Evolutionary conservation across 1,140 invertebrate species (phyloP).

Genomic region (Copidosoma floridanum): DNA sequence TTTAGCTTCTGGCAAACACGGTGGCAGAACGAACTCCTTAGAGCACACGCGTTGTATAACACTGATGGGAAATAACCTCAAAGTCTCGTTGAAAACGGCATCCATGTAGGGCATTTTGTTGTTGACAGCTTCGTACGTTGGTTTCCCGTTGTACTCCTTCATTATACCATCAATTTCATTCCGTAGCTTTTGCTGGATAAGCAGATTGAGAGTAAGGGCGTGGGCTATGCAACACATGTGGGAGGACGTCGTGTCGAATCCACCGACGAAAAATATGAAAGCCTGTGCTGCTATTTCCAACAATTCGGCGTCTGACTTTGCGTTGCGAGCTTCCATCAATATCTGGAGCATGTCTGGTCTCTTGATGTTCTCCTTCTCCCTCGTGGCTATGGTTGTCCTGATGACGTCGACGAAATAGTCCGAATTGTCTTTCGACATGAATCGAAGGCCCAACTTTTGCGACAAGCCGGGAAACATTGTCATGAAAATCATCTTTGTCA

Average conservation of each 20-base stretch:
- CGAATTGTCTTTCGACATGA: slow-evolving; percentile 9
- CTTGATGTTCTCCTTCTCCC: slow-evolving; percentile 51
- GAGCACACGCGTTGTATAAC: slow-evolving; percentile 55
- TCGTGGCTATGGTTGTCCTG: slow-evolving; percentile 50
- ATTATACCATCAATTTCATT: slow-evolving; percentile 58
- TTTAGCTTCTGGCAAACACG: background rate
- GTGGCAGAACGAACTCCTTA: slow-evolving; percentile 21
- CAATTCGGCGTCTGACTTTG: slow-evolving; percentile 29
- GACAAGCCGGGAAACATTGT: background rate
- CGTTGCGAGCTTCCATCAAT: slow-evolving; percentile 49
- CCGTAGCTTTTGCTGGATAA: slow-evolving; percentile 41
- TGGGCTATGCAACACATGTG: slow-evolving; percentile 51
- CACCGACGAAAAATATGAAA: slow-evolving; percentile 45
- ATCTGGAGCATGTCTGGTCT: slow-evolving; percentile 59
- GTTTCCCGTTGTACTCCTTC: too few relatives aligned
- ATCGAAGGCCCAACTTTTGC: slow-evolving; percentile 14
- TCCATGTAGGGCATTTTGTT: slow-evolving; percentile 56
- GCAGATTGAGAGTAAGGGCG: background rate
- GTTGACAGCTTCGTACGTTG: slow-evolving; percentile 51
- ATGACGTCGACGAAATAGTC: slow-evolving; percentile 47
- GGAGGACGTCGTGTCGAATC: slow-evolving; percentile 61
- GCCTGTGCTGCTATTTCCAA: slow-evolving; percentile 32
- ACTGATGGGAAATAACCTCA: slow-evolving; percentile 58
- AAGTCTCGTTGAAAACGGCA: slow-evolving; percentile 57
- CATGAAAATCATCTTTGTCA: background rate